Conservation (phyloP, 2,888 invertebrate genomes). For the Ptilodon capucinus region DNA sequence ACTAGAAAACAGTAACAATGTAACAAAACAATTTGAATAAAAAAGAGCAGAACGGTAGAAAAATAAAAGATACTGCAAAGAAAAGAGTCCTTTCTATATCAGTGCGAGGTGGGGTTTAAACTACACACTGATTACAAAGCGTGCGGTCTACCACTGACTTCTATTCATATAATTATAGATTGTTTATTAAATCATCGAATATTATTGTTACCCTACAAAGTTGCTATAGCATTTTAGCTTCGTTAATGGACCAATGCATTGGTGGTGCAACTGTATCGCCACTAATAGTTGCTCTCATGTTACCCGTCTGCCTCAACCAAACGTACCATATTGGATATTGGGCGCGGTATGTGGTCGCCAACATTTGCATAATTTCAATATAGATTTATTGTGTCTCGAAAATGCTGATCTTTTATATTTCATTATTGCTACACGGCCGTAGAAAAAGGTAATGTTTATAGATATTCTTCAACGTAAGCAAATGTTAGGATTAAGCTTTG, state of each 20-base stretch:
- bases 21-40: no score
- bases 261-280: neutral
- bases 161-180: no score
- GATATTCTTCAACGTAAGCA: neutral
- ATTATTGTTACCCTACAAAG: no score
- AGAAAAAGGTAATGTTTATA: conserved; percentile 21
- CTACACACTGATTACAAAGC: no score
- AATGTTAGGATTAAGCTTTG: neutral
- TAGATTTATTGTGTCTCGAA: conserved; percentile 28
- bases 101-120: no score
- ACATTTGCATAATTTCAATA: conserved; percentile 31
- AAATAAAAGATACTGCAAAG: no score
- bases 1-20: no score
- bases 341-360: conserved; percentile 26
- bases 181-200: no score
- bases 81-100: no score
- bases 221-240: no score
- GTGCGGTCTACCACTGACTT: no score
- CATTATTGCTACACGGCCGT: conserved; percentile 9
- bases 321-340: conserved; percentile 17
- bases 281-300: neutral
- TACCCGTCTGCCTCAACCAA: neutral
- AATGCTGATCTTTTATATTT: conserved; percentile 26
- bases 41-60: no score
- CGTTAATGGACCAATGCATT: neutral